Percentiles rank a stretch among this genome's conserved stretches.
phyloP scores from a whole-genome alignment of 2,113 vertebrate species.

The Tor tambroides region DNA sequence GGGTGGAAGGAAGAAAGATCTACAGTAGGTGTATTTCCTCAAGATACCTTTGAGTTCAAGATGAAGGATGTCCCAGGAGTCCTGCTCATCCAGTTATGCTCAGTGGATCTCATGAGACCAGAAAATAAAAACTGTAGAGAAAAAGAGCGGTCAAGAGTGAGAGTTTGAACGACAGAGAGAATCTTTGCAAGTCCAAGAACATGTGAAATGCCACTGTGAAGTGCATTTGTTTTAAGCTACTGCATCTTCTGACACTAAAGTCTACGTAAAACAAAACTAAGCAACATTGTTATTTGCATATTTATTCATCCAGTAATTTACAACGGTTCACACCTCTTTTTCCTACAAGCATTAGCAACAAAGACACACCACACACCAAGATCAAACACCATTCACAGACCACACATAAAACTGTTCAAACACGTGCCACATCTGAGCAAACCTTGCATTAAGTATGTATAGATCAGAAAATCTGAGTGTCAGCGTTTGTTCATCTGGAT shows the following conservation, averaged over 20 bases:
- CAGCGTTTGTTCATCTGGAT: background rate
- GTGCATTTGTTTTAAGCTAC: background rate
- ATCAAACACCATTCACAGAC: background rate
- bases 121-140: background rate
- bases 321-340: conserved; percentile 29
- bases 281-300: background rate
- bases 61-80: background rate
- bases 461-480: background rate
- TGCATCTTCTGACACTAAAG: too few relatives aligned
- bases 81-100: background rate
- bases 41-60: background rate
- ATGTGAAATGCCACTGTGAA: background rate
- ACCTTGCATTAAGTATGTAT: background rate
- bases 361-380: conserved; percentile 14
- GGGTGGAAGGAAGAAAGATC: conserved; percentile 11
- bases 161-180: background rate
- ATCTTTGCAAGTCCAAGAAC: background rate
- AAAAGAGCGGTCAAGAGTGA: background rate
- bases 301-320: conserved; percentile 48
- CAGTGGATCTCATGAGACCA: background rate
- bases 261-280: background rate
- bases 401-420: background rate
- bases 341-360: conserved; percentile 1
- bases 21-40: background rate
- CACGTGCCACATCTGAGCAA: conserved; percentile 6